Evolutionary conservation across 2,113 vertebrate species (phyloP).

Genomic region (Ctenodactylus gundi): DNA sequence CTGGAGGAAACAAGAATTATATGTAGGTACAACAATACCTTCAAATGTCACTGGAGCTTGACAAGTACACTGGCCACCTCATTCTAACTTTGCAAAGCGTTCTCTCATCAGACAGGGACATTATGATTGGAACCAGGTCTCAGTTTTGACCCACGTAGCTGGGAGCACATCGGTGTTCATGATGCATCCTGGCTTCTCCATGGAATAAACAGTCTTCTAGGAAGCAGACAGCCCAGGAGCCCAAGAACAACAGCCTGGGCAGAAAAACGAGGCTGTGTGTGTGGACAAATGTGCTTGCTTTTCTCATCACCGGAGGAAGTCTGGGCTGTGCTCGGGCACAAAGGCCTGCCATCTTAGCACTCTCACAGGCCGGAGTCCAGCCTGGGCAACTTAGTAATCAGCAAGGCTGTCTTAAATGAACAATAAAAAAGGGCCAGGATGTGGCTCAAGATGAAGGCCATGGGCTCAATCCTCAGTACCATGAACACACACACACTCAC

Average conservation of each 20-base stretch:
- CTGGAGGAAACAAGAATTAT: constrained; percentile 14
- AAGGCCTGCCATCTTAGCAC: too few species aligned
- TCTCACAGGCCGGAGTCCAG: too few species aligned
- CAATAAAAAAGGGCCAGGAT: too few species aligned
- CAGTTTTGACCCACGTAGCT: neutral
- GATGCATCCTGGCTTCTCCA: neutral
- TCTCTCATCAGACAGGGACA: neutral
- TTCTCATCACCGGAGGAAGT: neutral
- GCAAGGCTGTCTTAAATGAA: too few species aligned
- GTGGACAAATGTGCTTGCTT: neutral
- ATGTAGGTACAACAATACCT: neutral
- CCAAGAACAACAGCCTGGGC: neutral
- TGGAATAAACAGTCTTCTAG: neutral
- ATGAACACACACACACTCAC: too few species aligned
- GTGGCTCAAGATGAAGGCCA: too few species aligned
- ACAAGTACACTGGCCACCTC: neutral
- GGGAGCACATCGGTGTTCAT: neutral
- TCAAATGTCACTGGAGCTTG: neutral
- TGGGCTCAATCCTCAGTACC: too few species aligned
- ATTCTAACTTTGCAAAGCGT: neutral
- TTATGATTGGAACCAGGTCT: neutral
- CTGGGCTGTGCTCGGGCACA: too few species aligned
- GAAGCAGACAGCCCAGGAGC: constrained; percentile 3
- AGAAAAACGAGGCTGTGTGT: constrained; percentile 10
- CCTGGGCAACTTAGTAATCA: too few species aligned